phyloP scores from a whole-genome alignment of 1,140 invertebrate genomes.

The Meloidogyne exigua region DNA sequence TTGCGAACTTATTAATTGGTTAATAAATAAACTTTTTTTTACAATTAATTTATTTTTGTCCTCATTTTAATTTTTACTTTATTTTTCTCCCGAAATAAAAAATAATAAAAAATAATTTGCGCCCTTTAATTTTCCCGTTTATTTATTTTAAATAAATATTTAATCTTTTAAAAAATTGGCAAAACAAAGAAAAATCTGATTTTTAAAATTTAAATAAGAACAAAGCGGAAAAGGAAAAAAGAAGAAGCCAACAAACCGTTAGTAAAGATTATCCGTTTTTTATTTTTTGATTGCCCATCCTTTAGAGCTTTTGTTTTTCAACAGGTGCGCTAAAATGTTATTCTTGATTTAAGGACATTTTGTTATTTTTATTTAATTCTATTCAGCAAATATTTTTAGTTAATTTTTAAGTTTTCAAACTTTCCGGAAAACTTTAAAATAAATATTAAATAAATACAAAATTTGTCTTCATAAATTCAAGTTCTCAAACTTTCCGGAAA shows the following conservation, averaged over 20 bases:
- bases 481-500: too few species aligned
- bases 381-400: too few species aligned
- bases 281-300: background rate
- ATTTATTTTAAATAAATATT: background rate
- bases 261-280: background rate
- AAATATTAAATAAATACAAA: too few species aligned
- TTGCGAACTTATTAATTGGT: too few species aligned
- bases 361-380: background rate
- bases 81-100: too few species aligned
- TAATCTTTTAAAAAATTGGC: background rate
- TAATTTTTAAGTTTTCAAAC: too few species aligned
- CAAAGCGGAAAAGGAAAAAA: background rate
- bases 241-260: background rate
- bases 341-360: background rate
- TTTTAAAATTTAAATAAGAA: constrained; percentile 2
- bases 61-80: too few species aligned
- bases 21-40: too few species aligned
- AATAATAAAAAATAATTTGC: background rate
- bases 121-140: background rate
- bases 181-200: constrained; percentile 5
- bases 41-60: too few species aligned
- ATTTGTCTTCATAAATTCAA: too few species aligned
- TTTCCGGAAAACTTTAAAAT: too few species aligned
- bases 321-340: background rate
- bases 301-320: background rate